These are phyloP conservation scores for Brachynemurus nebulosus DNA, from an alignment of 2,888 invertebrate species.

Conservation along the genomic window DNA sequence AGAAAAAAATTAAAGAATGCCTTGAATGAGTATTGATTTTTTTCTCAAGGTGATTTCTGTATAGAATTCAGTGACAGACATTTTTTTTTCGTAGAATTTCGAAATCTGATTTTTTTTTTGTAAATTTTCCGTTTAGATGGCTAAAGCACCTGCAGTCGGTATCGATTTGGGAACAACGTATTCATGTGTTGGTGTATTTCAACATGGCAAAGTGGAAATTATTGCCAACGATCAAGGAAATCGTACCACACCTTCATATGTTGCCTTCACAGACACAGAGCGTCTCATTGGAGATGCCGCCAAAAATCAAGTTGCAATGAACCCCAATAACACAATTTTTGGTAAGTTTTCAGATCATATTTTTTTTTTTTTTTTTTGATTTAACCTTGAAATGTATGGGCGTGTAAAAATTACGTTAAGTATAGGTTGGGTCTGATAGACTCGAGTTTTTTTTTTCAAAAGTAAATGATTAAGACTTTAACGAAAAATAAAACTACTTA, in stretches of 20 bases:
- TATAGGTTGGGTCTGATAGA: neutral
- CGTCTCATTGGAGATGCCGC: conserved; percentile 73
- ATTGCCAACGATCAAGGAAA: conserved; percentile 86
- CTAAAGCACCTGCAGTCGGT: conserved; percentile 78
- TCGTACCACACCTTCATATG: conserved; percentile 74
- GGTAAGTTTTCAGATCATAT: conserved; percentile 37
- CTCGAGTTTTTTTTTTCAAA: conserved; percentile 23
- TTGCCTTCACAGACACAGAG: conserved; percentile 75
- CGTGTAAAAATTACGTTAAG: neutral
- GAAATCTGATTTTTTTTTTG: conserved; percentile 5
- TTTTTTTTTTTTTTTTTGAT: neutral
- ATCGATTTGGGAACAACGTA: conserved; percentile 95
- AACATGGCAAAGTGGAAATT: conserved; percentile 81
- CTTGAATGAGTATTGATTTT: too few species aligned
- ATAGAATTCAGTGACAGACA: neutral
- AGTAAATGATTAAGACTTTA: too few species aligned
- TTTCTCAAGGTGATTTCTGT: too few species aligned
- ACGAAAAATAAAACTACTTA: too few species aligned
- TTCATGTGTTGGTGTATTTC: conserved; percentile 87
- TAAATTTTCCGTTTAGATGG: conserved; percentile 35
- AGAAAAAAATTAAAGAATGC: too few species aligned
- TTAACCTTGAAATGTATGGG: neutral
- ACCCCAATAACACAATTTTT: conserved; percentile 77
- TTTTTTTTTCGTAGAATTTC: neutral
- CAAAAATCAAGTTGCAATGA: conserved; percentile 76